Evolutionary conservation across 1,140 invertebrate genomes (phyloP).

Genomic region (Zaprionus camerounensis): DNA sequence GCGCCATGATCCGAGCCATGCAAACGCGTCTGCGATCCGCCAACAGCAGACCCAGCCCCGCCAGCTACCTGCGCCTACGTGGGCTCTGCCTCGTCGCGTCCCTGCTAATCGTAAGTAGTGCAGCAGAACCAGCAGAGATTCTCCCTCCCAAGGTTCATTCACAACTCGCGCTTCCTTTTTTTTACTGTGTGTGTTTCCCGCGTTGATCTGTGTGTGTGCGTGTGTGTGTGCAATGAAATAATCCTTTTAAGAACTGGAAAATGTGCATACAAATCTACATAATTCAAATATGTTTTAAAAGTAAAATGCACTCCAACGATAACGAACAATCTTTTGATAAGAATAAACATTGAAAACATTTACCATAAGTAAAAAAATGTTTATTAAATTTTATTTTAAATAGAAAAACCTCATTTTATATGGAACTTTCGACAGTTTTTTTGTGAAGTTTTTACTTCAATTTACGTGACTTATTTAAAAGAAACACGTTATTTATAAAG

Average conservation of each 20-base stretch:
- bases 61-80: background rate
- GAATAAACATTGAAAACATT: background rate
- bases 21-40: slow-evolving; percentile 39
- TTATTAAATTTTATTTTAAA: too few species aligned
- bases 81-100: slow-evolving; percentile 31
- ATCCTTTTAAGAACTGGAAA: background rate
- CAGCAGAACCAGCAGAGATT: background rate
- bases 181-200: slow-evolving; percentile 7
- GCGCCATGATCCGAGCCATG: slow-evolving; percentile 70
- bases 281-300: background rate
- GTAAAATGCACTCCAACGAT: background rate
- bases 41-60: slow-evolving; percentile 6
- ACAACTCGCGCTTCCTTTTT: slow-evolving; percentile 7
- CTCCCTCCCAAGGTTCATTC: background rate
- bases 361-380: too few species aligned
- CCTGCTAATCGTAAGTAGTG: slow-evolving; percentile 37
- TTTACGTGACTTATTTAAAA: too few species aligned
- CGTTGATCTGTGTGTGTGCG: background rate
- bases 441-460: too few species aligned
- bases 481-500: too few species aligned
- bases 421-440: too few species aligned
- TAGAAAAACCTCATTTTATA: too few species aligned
- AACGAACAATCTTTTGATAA: background rate
- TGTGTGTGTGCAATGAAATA: background rate
- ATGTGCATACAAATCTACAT: background rate